Evolutionary conservation across 2,888 invertebrate genomes (phyloP), one percentile per base, ranked within the genome.

Genomic region (Mesorhabditis sp.): DNA sequence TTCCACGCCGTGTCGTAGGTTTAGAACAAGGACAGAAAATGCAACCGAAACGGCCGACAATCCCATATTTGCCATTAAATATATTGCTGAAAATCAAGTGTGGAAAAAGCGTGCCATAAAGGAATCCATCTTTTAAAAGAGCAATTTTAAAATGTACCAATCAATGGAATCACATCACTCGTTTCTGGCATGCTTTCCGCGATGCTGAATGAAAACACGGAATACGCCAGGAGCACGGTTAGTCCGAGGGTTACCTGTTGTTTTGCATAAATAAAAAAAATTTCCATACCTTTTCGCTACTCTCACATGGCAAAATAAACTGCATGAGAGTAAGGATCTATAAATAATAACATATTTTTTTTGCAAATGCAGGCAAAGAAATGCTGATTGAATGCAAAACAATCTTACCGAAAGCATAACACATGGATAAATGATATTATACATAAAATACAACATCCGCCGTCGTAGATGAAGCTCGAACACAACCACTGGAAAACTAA

Each of bases 101-200:
- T 2, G 43, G 28, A n/a, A 42, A n/a, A 13, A 5, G 45, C 42
- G 13, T 66, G 7, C 2, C n/a, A 15, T 69, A 44, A 65, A 65
- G 50, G 13, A 28, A 68, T 5, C 4, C 15, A 3, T 62, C 5
- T 45, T 62, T n/a, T n/a, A n/a, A 45, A 50, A 67, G 43, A 45
- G n/a, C 4, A 70, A 15, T 43, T 42, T 50, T 41, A 58, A 10
- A 41, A 45, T 6, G 65, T 5, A 86, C 87, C 87, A 72, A 88
- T 87, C 4, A 88, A 79, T n/a, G 88, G 88, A 7, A 88, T 86
- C 71, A 87, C 87, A 76, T 88, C 88, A 45, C 86, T 86, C 4
- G 88, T 88, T 45, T 87, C 87, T 5, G 88, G 88, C 87, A 88
- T 88, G 69, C 85, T 87, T 80, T 88, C 88, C 28, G 87, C 88